Conservation (phyloP, 2,113 vertebrate genomes). For the Dipodomys stephensi region DNA sequence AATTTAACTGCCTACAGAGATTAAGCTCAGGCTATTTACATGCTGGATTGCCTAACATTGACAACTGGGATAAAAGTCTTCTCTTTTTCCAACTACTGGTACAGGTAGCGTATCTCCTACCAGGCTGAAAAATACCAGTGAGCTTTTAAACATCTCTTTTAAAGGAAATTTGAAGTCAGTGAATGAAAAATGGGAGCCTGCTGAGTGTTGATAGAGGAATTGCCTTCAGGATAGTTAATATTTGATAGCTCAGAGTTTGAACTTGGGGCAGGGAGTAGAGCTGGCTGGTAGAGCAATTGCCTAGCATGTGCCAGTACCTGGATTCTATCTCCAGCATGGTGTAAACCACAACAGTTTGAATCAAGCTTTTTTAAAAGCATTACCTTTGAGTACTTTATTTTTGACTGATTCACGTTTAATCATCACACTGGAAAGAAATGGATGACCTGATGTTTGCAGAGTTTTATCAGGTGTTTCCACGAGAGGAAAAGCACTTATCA, state of each 20-base stretch:
- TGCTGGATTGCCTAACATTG: slow-evolving; percentile 61
- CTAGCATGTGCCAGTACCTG: neutral
- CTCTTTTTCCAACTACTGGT: neutral
- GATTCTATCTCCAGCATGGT: neutral
- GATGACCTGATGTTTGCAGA: rapidly evolving
- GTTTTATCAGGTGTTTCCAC: neutral
- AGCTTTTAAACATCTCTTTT: slow-evolving; percentile 58
- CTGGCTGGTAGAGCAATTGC: neutral
- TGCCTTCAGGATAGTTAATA: neutral
- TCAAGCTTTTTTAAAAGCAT: slow-evolving; percentile 1
- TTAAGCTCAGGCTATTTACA: slow-evolving; percentile 60
- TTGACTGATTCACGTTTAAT: neutral
- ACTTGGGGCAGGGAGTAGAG: neutral
- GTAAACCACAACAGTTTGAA: neutral
- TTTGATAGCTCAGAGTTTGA: neutral
- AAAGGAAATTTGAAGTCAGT: slow-evolving; percentile 12
- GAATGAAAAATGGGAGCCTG: slow-evolving; percentile 21
- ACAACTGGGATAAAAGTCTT: slow-evolving; percentile 51
- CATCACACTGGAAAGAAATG: neutral
- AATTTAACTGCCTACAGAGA: slow-evolving; percentile 71
- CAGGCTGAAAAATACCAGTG: slow-evolving; percentile 27
- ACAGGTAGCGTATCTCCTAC: neutral
- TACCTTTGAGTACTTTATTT: neutral
- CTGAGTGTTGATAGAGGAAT: neutral
- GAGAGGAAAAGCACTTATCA: neutral